Percentiles rank a stretch among this genome's conserved stretches.
Conservation (phyloP, 1,140 invertebrate species). For the Maniola jurtina region DNA sequence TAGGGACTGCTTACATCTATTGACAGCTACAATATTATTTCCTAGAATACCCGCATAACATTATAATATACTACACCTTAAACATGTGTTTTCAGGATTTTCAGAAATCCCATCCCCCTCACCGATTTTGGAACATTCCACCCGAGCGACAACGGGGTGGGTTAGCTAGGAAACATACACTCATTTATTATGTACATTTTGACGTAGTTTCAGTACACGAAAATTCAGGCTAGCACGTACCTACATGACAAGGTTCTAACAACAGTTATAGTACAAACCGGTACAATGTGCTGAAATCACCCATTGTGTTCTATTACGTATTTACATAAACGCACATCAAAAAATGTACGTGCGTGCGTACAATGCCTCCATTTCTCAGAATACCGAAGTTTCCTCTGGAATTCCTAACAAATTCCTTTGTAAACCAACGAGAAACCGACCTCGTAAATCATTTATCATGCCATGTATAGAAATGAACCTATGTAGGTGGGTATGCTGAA, state of each 20-base stretch:
- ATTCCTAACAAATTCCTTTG: slow-evolving; percentile 30
- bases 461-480: slow-evolving; percentile 25
- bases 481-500: background rate
- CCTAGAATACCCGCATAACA: too few species aligned
- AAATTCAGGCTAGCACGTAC: too few species aligned
- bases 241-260: background rate
- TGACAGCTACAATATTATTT: too few species aligned
- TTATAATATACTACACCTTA: too few species aligned
- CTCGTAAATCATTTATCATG: slow-evolving; percentile 27
- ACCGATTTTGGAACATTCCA: too few species aligned
- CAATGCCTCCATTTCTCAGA: slow-evolving; percentile 17
- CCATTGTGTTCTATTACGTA: slow-evolving; percentile 22
- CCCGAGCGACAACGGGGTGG: too few species aligned
- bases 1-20: too few species aligned
- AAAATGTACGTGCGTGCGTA: slow-evolving; percentile 13
- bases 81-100: too few species aligned
- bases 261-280: background rate
- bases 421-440: slow-evolving; percentile 23
- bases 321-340: slow-evolving; percentile 20
- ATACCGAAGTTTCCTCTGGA: slow-evolving; percentile 21
- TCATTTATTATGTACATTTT: too few species aligned
- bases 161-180: too few species aligned
- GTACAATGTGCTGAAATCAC: background rate
- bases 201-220: too few species aligned
- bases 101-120: too few species aligned